Percentiles rank a stretch among this genome's conserved stretches.
phyloP scores from a whole-genome alignment of 2,797 vertebrate species.

The Steatocranus sp. region DNA sequence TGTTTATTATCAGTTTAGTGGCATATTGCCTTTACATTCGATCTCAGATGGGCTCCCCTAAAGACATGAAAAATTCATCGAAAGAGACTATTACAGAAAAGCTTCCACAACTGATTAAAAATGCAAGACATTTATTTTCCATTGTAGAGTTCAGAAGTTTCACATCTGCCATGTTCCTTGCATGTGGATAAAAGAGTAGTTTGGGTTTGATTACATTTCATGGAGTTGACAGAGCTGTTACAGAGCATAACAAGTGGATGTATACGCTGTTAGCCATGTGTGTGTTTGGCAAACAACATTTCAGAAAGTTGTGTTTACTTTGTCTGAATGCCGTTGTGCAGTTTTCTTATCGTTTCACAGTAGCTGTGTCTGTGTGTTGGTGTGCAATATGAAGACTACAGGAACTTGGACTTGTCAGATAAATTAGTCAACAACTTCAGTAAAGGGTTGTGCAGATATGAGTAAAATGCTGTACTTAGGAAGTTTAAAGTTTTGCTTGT shows the following conservation, averaged over 20 bases:
- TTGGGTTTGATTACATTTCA: not conserved
- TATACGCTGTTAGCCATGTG: conserved; percentile 8
- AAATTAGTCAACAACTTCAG: not conserved
- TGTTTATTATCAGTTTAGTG: conserved; percentile 1
- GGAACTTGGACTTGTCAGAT: not conserved
- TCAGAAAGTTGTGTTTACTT: conserved; percentile 15
- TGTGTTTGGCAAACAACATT: conserved; percentile 20
- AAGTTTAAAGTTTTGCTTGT: conserved; percentile 40
- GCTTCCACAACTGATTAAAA: not conserved
- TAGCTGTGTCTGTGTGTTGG: not conserved
- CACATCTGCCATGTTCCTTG: not conserved
- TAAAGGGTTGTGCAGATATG: not conserved
- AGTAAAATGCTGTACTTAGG: conserved; percentile 1
- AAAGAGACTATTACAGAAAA: not conserved
- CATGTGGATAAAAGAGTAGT: not conserved
- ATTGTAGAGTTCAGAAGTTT: not conserved
- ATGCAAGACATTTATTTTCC: not conserved
- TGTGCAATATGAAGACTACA: not conserved
- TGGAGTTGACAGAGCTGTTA: not conserved
- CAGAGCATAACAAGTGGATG: conserved; percentile 7
- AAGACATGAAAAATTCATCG: not conserved
- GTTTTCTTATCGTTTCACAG: not conserved
- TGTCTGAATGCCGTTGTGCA: conserved; percentile 4
- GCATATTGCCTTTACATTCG: not conserved
- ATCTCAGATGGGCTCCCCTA: not conserved